phyloP scores from a whole-genome alignment of 2,113 vertebrate species.

The Myiopsitta monachus region DNA sequence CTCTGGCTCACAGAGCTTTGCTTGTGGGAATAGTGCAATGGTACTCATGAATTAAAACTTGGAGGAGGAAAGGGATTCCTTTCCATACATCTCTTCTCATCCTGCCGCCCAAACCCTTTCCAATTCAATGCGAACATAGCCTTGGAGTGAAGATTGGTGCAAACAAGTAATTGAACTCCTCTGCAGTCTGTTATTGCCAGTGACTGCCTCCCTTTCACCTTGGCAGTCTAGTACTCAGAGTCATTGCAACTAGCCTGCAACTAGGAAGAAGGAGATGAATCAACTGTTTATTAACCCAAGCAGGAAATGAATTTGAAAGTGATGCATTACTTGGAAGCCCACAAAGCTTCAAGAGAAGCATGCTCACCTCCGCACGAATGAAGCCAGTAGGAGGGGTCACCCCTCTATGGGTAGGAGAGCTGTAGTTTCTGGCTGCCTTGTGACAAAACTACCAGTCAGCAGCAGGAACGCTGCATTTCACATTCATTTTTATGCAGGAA shows the following conservation, averaged over 20 bases:
- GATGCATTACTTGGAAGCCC: neutral
- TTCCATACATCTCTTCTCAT: constrained; percentile 31
- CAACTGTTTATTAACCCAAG: constrained; percentile 22
- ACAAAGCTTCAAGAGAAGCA: neutral
- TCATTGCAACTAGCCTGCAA: neutral
- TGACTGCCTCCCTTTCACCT: constrained; percentile 6
- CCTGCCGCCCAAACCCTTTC: neutral
- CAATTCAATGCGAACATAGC: neutral
- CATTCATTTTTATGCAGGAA: neutral
- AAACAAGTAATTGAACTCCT: constrained; percentile 28
- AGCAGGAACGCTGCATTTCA: neutral
- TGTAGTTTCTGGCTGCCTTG: neutral
- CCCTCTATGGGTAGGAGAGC: neutral
- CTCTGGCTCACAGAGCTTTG: neutral
- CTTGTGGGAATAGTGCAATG: neutral
- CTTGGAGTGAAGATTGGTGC: constrained; percentile 27
- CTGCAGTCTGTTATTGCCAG: neutral
- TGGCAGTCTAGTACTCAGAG: neutral
- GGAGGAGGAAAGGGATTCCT: constrained; percentile 25
- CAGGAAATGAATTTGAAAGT: constrained; percentile 40
- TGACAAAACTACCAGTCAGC: neutral
- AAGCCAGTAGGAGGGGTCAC: neutral
- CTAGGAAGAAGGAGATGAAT: constrained; percentile 9
- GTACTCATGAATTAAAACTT: constrained; percentile 7
- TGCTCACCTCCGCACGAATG: neutral